Base-by-base conservation (phyloP, 1,140 invertebrate genomes). In the Danaus plexippus region DNA sequence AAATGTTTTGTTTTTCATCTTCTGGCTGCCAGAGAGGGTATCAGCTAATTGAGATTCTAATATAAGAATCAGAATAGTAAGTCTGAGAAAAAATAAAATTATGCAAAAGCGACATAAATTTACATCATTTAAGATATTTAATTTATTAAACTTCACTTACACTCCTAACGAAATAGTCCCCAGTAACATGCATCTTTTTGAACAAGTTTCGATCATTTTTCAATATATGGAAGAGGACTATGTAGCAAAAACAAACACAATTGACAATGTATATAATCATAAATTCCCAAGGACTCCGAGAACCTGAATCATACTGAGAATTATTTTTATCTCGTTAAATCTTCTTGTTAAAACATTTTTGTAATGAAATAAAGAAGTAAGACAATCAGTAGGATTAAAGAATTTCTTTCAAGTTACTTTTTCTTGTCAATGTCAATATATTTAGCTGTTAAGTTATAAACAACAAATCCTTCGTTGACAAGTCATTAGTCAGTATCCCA, bases 51-150 rank as follows among this genome's bases (percentile, higher is more conserved):
- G 90, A 22, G 93, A 94, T 81, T 95, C 94, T 46, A 95, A 88
- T 68, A 95, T 92, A 18, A 95, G 82, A 48, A 95, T 91, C 22
- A 95, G 75, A 64, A 95, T 87, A 45, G 94, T 95, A 62, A 95
- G 89, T 53, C 92, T 94, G 22, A 4, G 69, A 52, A 89, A 89
- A 46, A 59, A 55, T 43, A 22, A 54, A 10, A 10, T 54, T 10
- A 48, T 50, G 22, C 32, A 22, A 32, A 9, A 50, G 13, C 1
- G 2, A 32, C 2, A 12, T 50, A 2, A 11, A 52, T 42, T 54
- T 48, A 52, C 42, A 51, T 12, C 47, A 48, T 5, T 43, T 42
- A 13, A 11, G n/a, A 9, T 15, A 11, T 10, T 12, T 46, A 9
- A 18, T 10, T 43, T 52, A 44, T 55, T 13, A 43, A 22, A 45